Base-by-base conservation (phyloP, 1,140 invertebrate genomes). In the Lasioglossum baleicum region DNA sequence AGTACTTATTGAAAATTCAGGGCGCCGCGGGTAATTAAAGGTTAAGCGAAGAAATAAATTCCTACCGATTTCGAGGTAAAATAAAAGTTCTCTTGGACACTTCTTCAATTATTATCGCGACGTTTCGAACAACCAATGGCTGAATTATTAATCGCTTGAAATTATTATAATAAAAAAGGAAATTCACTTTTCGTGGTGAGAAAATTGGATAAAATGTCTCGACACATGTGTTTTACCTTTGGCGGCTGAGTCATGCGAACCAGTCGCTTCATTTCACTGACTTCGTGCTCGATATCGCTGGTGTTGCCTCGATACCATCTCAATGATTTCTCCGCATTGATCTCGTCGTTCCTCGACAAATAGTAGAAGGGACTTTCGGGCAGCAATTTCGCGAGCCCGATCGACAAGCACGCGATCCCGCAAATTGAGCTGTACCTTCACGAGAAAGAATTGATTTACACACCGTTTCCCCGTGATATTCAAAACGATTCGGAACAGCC, bases 281-380 rank as follows among this genome's bases (percentile, higher is more conserved):
- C 58, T 63, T 91, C 89, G 58, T 83, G 72, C 7, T 83, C 69
- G 13, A 94, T 93, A 48, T 95, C 93, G 83, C 95, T 95, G 64
- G 94, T 92, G 15, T 91, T 88, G 17, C 96, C 95, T 70, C 96
- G 94, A 40, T 97, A 92, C 91, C 94, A 95, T 77, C 94, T 92
- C 65, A 97, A 89, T 1, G 96, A 93, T 75, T 94, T 92, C 20
- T 93, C 92, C 1, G 96, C 96, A 71, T 65, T 79, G 42, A 73
- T 80, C n/a, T 90, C 83, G 53, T 90, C 83, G 10, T 83, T 69
- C 40, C 80, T 84, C 7, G 8, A 66, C 17, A 91, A 68, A 82
- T 89, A 83, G 70, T 89, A 78, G 17, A 88, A 69, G 2, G 91
- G 96, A 79, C 96, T 96, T 90, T 97, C 96, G 0, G 96, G 96